phyloP scores from a whole-genome alignment of 2,888 invertebrate genomes.

The Clunio marinus region DNA sequence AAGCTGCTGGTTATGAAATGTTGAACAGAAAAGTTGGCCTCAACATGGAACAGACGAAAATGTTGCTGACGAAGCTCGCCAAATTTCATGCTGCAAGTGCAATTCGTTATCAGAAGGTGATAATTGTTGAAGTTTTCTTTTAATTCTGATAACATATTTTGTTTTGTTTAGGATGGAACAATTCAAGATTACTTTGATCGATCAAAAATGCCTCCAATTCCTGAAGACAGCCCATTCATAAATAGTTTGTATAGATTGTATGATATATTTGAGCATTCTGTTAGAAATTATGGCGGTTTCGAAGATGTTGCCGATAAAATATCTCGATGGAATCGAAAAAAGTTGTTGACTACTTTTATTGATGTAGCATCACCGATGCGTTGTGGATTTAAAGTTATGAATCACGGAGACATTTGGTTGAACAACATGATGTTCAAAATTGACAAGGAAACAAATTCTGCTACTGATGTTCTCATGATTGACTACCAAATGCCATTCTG shows the following conservation, averaged over 20 bases:
- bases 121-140: too few species aligned
- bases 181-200: conserved; percentile 6
- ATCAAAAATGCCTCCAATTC: neutral
- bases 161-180: conserved; percentile 11
- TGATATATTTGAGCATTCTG: neutral
- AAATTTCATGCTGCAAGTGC: conserved; percentile 35
- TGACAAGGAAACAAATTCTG: conserved; percentile 1
- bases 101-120: conserved; percentile 20
- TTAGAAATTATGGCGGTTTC: conserved; percentile 16
- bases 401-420: conserved; percentile 40
- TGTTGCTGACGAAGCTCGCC: conserved; percentile 31
- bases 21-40: conserved; percentile 31
- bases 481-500: conserved; percentile 37
- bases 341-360: neutral
- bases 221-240: neutral
- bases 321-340: neutral
- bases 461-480: conserved; percentile 35
- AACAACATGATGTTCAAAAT: conserved; percentile 41
- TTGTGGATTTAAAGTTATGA: conserved; percentile 39
- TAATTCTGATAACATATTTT: too few species aligned
- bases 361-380: conserved; percentile 1
- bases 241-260: neutral
- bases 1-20: conserved; percentile 7
- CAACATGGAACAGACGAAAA: conserved; percentile 2
- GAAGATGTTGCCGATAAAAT: conserved; percentile 24